phyloP scores from a whole-genome alignment of 2,797 vertebrate species.

The Hypotaenidia philippensis region DNA sequence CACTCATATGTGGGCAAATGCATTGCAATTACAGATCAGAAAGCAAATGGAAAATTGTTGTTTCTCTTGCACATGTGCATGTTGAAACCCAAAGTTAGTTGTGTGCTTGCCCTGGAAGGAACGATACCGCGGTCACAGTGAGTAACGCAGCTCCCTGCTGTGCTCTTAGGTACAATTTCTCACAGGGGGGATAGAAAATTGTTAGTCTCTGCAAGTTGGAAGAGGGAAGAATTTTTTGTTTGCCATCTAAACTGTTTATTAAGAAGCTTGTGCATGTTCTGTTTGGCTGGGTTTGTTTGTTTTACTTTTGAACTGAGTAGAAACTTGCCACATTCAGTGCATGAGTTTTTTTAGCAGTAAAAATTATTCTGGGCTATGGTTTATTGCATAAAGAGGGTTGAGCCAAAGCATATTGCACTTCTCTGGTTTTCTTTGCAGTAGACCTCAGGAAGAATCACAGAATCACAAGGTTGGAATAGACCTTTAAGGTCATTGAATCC shows the following conservation, averaged over 20 bases:
- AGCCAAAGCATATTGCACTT: neutral
- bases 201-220: neutral
- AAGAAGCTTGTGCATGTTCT: neutral
- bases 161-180: neutral
- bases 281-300: neutral
- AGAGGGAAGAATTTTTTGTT: neutral
- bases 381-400: conserved; percentile 47
- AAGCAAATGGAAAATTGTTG: neutral
- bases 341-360: neutral
- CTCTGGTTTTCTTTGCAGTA: conserved; percentile 29
- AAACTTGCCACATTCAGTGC: neutral
- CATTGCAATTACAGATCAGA: neutral
- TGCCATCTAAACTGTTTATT: neutral
- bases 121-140: neutral
- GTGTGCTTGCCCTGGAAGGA: neutral
- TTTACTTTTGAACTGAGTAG: neutral
- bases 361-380: conserved; percentile 17
- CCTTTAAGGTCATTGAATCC: no score
- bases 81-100: neutral
- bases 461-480: no score
- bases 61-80: neutral
- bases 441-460: conserved; percentile 24
- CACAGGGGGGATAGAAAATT: neutral
- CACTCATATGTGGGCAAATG: neutral
- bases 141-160: neutral